Conservation (phyloP, 1,140 invertebrate species). For the Alviniconcha marisindica region DNA sequence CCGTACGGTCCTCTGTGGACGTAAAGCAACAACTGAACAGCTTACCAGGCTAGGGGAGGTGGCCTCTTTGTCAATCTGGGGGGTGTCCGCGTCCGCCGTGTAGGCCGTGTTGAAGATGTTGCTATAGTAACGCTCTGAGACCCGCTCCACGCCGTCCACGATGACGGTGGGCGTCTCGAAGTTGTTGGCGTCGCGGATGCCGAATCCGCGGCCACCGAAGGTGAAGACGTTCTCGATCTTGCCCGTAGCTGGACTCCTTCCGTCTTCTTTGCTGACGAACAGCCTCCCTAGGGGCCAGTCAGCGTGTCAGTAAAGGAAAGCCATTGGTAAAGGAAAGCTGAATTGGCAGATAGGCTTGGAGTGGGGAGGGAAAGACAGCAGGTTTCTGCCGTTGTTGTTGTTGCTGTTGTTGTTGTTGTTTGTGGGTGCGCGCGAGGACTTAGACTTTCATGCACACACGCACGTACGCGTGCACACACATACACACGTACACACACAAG, state of each 20-base stretch:
- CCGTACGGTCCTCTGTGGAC: too few relatives aligned
- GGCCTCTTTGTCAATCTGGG: conserved; percentile 32
- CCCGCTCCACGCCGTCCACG: conserved; percentile 41
- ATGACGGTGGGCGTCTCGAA: conserved; percentile 12
- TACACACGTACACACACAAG: too few relatives aligned
- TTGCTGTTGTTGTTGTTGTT: too few relatives aligned
- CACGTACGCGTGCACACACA: too few relatives aligned
- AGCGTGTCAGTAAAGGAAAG: too few relatives aligned
- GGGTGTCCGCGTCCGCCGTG: background rate
- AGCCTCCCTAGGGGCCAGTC: background rate
- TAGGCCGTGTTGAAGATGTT: conserved; percentile 36
- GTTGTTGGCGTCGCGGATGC: conserved; percentile 27
- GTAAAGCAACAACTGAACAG: too few relatives aligned
- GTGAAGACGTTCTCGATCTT: conserved; percentile 33
- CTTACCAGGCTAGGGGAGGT: conserved; percentile 38
- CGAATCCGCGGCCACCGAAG: conserved; percentile 38
- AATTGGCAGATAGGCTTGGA: too few relatives aligned
- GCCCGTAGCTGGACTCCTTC: background rate
- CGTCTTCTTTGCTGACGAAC: conserved; percentile 37
- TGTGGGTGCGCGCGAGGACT: too few relatives aligned
- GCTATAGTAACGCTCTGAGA: conserved; percentile 10
- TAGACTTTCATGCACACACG: too few relatives aligned
- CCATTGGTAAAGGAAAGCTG: too few relatives aligned
- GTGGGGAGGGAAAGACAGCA: too few relatives aligned
- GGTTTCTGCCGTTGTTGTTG: too few relatives aligned